Evolutionary conservation across 2,797 vertebrate genomes (phyloP).

Genomic region (Acrossocheilus fasciatus): DNA sequence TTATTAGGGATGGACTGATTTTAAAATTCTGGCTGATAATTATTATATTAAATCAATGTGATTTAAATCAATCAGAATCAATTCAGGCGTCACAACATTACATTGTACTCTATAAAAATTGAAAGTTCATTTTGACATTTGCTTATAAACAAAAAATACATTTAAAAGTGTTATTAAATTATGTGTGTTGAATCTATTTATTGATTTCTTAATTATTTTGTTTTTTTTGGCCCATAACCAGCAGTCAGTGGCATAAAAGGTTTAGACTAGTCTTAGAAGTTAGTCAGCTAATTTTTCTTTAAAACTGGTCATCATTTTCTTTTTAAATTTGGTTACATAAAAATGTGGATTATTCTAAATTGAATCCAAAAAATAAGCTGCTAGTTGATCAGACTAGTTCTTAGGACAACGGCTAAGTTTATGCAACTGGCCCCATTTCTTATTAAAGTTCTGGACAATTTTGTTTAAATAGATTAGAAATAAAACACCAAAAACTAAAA

Average conservation of each 20-base stretch:
- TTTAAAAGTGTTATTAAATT: neutral
- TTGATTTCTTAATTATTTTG: neutral
- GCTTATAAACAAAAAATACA: neutral
- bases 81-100: neutral
- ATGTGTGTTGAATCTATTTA: neutral
- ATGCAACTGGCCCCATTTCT: neutral
- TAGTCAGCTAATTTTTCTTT: neutral
- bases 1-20: neutral
- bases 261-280: neutral
- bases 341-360: neutral
- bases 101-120: neutral
- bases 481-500: neutral
- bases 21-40: neutral
- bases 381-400: neutral
- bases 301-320: neutral
- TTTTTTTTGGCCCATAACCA: neutral
- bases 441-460: neutral
- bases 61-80: neutral
- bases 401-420: neutral
- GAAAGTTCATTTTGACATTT: neutral
- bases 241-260: neutral
- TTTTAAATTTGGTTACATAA: neutral
- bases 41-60: too few species aligned
- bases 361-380: neutral
- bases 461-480: neutral